A percentile compares a stretch with the other conserved stretches of the same genome.
Evolutionary conservation across 92 coral and sea anemone genomes (phyloP).

Genomic region (Bergia puertoricense): DNA sequence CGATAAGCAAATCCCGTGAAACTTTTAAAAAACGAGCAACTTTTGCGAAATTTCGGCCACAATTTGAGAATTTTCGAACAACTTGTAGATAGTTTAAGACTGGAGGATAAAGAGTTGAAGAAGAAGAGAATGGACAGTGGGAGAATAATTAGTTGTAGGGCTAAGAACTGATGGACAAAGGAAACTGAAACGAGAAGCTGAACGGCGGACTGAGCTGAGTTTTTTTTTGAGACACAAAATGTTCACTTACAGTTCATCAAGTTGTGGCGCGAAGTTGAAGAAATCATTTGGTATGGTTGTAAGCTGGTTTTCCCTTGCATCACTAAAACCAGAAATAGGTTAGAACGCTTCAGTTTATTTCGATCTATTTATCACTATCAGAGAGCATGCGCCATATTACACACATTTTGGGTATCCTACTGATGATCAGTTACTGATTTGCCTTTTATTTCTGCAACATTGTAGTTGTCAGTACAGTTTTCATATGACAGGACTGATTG

Average conservation of each 20-base stretch:
- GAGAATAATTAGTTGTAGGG: not conserved
- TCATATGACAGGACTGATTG: not conserved
- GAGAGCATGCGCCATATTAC: not conserved
- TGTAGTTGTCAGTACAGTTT: no score
- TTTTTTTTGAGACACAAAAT: not conserved
- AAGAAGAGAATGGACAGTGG: no score
- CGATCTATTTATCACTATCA: not conserved
- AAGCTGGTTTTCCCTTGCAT: slow-evolving; percentile 31
- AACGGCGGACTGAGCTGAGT: not conserved
- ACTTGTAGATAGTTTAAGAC: no score
- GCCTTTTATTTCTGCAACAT: no score
- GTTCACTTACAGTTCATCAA: slow-evolving; percentile 33
- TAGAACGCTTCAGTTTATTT: not conserved
- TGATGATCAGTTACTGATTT: no score
- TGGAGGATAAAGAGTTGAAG: no score
- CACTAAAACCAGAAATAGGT: not conserved
- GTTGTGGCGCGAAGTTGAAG: slow-evolving; percentile 6
- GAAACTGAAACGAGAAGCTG: not conserved
- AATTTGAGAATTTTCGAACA: no score
- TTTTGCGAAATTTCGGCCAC: no score
- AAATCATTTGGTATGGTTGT: slow-evolving; percentile 9
- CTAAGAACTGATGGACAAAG: not conserved
- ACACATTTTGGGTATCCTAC: no score
- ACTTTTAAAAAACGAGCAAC: no score
- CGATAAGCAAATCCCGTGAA: no score